Percentiles rank a stretch among this genome's conserved stretches.
phyloP scores from a whole-genome alignment of 2,113 vertebrate species.

The Terrapene triunguis region DNA sequence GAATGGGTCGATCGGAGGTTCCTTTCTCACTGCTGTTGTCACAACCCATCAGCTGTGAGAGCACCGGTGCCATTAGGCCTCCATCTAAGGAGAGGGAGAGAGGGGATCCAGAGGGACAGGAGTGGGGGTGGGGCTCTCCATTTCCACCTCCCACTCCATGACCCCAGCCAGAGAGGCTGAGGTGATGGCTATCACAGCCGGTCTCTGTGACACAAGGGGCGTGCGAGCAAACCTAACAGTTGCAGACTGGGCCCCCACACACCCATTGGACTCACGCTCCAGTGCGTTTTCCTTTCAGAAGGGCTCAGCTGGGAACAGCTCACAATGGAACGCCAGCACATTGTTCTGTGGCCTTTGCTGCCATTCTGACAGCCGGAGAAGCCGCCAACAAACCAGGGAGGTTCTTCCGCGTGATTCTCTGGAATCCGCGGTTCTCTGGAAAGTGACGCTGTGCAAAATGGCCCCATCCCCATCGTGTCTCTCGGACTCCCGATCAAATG shows the following conservation, averaged over 20 bases:
- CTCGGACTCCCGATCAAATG: neutral
- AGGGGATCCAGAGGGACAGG: neutral
- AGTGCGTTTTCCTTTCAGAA: neutral
- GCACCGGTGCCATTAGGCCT: too few species aligned
- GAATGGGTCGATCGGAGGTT: neutral
- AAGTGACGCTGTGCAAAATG: neutral
- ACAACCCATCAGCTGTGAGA: neutral
- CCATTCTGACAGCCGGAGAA: neutral
- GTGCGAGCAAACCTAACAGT: neutral
- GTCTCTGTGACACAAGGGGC: neutral
- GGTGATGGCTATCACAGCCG: neutral
- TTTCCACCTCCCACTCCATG: neutral
- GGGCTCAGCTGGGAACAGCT: neutral
- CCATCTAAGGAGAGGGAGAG: neutral
- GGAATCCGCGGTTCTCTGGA: neutral
- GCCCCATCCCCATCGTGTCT: neutral
- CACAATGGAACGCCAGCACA: neutral
- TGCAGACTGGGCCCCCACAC: neutral
- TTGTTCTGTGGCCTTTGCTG: neutral
- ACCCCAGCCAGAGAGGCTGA: neutral
- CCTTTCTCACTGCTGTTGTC: neutral
- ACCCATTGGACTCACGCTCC: neutral
- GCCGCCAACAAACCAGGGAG: neutral
- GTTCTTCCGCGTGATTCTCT: neutral
- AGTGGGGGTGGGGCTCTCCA: neutral